A percentile compares a stretch with the other conserved stretches of the same genome.
Evolutionary conservation across 2,113 vertebrate species (phyloP).

Genomic region (Clarias magur): DNA sequence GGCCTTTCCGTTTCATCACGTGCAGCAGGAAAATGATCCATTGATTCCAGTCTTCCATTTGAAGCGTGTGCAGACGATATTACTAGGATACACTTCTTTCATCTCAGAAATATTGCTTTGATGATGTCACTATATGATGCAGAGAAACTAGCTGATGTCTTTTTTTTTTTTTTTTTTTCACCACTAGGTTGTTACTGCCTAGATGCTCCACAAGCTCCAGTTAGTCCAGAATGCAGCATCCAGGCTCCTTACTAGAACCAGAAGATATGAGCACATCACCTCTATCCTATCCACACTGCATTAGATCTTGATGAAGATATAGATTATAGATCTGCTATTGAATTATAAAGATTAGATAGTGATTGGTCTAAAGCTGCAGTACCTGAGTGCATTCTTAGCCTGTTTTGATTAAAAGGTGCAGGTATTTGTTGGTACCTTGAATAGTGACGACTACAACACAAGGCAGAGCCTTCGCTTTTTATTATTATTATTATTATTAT

Average conservation of each 20-base stretch:
- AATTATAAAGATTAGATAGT: background rate
- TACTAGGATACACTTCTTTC: background rate
- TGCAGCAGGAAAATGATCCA: background rate
- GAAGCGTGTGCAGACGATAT: background rate
- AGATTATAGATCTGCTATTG: background rate
- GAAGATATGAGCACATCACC: background rate
- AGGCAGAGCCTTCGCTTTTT: background rate
- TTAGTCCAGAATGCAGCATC: background rate
- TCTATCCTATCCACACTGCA: background rate
- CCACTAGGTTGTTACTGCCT: background rate
- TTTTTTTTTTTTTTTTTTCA: background rate
- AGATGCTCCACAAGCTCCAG: background rate
- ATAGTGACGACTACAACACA: background rate
- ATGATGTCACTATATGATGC: background rate
- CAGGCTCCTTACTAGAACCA: background rate
- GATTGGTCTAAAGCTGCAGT: background rate
- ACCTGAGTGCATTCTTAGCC: background rate
- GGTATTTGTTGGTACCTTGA: conserved; percentile 2
- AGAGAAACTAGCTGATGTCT: background rate
- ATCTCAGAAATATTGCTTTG: background rate
- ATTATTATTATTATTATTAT: no score
- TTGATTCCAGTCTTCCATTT: background rate
- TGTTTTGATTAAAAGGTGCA: background rate
- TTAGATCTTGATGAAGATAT: background rate
- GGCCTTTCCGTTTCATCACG: background rate